phyloP scores from a whole-genome alignment of 2,113 vertebrate species.

The Tautogolabrus adspersus region DNA sequence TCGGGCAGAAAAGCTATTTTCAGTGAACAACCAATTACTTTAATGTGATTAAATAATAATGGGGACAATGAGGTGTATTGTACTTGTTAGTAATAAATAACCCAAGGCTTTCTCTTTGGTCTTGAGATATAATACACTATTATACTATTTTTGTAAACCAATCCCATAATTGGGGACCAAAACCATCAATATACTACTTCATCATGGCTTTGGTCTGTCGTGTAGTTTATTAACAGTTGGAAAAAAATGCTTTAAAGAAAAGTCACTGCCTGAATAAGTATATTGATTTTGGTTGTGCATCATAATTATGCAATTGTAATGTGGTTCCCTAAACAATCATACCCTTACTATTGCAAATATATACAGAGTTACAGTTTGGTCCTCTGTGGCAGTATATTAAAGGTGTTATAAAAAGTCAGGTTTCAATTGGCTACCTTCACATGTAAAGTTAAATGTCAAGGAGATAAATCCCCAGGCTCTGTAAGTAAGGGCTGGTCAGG shows the following conservation, averaged over 20 bases:
- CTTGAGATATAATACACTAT: not conserved
- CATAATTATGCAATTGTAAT: too few relatives aligned
- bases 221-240: too few relatives aligned
- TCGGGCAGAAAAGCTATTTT: not conserved
- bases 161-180: not conserved
- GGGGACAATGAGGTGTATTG: not conserved
- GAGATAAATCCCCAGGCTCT: not conserved
- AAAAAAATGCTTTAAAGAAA: too few relatives aligned
- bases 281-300: too few relatives aligned
- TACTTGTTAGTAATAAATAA: not conserved
- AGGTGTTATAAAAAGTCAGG: slow-evolving; percentile 10
- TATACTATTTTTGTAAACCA: not conserved
- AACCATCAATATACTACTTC: not conserved
- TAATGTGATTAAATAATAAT: not conserved
- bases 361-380: not conserved
- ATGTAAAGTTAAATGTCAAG: slow-evolving; percentile 21
- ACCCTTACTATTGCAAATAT: not conserved
- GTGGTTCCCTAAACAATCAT: not conserved
- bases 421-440: slow-evolving; percentile 24
- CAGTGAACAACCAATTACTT: not conserved
- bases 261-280: too few relatives aligned
- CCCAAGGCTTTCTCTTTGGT: not conserved
- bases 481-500: slow-evolving; percentile 19
- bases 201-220: too few relatives aligned
- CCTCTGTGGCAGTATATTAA: not conserved